Base-by-base conservation (phyloP, 2,888 invertebrate genomes). In the Eristalinus aeneus region DNA sequence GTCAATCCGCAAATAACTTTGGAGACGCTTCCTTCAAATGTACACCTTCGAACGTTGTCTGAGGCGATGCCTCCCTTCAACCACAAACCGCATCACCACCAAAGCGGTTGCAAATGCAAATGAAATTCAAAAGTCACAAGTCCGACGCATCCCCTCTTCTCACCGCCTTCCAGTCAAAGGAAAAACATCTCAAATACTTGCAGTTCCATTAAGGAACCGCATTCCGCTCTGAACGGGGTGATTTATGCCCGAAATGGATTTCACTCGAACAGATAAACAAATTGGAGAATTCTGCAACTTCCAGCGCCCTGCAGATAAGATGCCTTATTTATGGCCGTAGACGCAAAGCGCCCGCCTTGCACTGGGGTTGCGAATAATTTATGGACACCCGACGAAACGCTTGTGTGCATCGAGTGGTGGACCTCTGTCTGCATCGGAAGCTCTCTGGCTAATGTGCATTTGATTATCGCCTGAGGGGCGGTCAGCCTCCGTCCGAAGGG, bases 211-310 rank as follows among this genome's bases (percentile, higher is more conserved):
- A 56, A 67, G 36, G 56, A 68, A 63, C 63, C 74, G 68, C 80
- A 80, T 80, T 68, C 63, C 22, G 22, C 16, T 16, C 1, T 16
- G 74, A 63, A 61, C 54, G 56, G 31, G 74, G 73, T 73, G 73
- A 80, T 80, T 74, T 74, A 80, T 80, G 22, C 36, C 6, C 56
- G n/a, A 74, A 68, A 68, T 74, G 64, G 65, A 68, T 74, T 74
- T 56, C 68, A 32, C 80, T 80, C 34, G 74, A 68, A 39, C 39
- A 74, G 80, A 80, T 74, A 74, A 67, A 68, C 80, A 80, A 80
- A 74, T 73, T 74, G 68, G 80, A 27, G 27, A 80, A 80, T 74
- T 78, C 73, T 63, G 67, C 56, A 80, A 69, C 68, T 56, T 67
- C 16, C 61, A 73, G 67, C 39, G 53, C 67, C 32, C 16, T 54